Evolutionary conservation across 2,888 invertebrate genomes (phyloP).

Genomic region (Uropetala carovei): DNA sequence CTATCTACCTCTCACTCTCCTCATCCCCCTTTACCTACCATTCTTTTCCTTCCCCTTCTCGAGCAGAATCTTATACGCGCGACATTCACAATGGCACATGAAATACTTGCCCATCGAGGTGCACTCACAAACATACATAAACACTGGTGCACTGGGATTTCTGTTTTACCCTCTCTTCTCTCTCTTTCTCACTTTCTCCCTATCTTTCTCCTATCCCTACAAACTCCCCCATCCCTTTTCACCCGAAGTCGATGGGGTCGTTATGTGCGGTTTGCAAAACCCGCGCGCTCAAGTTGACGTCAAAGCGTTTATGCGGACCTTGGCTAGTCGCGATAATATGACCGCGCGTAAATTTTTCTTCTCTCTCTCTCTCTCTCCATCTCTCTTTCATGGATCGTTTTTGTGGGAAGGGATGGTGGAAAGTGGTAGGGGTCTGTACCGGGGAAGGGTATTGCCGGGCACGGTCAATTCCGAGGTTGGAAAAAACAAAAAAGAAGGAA

Average conservation of each 20-base stretch:
- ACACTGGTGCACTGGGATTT: conserved; percentile 29
- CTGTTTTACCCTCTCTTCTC: conserved; percentile 20
- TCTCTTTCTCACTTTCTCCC: background rate
- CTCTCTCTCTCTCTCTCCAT: background rate
- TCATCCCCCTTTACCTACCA: background rate
- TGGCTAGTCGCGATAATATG: conserved; percentile 56
- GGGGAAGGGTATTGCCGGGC: conserved; percentile 21
- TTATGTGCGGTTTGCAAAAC: conserved; percentile 56
- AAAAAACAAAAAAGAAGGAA: background rate
- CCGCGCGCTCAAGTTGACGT: conserved; percentile 41
- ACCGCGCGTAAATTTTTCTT: conserved; percentile 57
- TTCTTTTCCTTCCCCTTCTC: background rate
- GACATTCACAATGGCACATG: conserved; percentile 58
- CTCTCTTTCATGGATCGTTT: background rate
- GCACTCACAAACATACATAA: conserved; percentile 58
- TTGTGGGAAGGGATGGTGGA: conserved; percentile 16
- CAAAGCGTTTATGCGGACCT: conserved; percentile 55
- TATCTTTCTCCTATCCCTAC: background rate
- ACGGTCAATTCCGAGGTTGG: conserved; percentile 37
- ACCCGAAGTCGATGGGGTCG: conserved; percentile 29
- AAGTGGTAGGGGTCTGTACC: background rate
- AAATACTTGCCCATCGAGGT: conserved; percentile 55
- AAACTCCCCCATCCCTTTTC: background rate
- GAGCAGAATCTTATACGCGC: conserved; percentile 52
- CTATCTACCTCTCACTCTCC: background rate